Percentiles rank a stretch among this genome's conserved stretches.
These are phyloP conservation scores for Habropoda laboriosa DNA, from an alignment of 1,140 invertebrate species.

Conservation along the genomic window DNA sequence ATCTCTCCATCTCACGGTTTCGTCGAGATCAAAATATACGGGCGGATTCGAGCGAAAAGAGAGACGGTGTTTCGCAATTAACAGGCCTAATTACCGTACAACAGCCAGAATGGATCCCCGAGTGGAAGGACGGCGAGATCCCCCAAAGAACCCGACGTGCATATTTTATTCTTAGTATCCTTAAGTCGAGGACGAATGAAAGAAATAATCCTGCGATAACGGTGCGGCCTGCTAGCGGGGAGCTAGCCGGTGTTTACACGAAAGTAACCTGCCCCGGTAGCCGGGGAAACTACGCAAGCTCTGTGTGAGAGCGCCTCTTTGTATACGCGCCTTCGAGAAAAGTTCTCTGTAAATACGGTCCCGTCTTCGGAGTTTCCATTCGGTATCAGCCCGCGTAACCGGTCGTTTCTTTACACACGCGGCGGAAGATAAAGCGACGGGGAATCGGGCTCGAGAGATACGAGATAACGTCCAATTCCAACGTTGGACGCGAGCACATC, in stretches of 20 bases:
- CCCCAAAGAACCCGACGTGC: constrained; percentile 48
- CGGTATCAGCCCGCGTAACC: constrained; percentile 31
- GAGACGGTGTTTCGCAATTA: constrained; percentile 68
- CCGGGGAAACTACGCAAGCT: too few relatives aligned
- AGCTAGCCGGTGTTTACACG: constrained; percentile 62
- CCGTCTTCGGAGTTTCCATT: constrained; percentile 44
- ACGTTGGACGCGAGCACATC: too few relatives aligned
- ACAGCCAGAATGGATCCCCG: constrained; percentile 43
- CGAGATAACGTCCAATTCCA: constrained; percentile 10
- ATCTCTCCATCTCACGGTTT: not conserved
- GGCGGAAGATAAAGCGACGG: constrained; percentile 58
- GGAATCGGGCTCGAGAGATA: constrained; percentile 16
- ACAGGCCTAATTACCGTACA: constrained; percentile 73
- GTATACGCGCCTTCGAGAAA: constrained; percentile 39
- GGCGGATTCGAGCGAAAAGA: constrained; percentile 10
- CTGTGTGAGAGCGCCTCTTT: constrained; percentile 32
- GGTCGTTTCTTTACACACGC: constrained; percentile 58
- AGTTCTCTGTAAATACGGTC: constrained; percentile 62
- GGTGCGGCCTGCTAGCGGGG: constrained; percentile 9
- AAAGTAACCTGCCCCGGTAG: constrained; percentile 61
- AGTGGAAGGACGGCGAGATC: constrained; percentile 48
- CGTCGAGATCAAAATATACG: constrained; percentile 38
- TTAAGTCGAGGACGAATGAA: constrained; percentile 61
- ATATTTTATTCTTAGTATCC: constrained; percentile 76
- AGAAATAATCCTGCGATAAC: constrained; percentile 69